Percentiles rank a stretch among this genome's conserved stretches.
Evolutionary conservation across 2,113 vertebrate genomes (phyloP).

Genomic region (Xiphias gladius): DNA sequence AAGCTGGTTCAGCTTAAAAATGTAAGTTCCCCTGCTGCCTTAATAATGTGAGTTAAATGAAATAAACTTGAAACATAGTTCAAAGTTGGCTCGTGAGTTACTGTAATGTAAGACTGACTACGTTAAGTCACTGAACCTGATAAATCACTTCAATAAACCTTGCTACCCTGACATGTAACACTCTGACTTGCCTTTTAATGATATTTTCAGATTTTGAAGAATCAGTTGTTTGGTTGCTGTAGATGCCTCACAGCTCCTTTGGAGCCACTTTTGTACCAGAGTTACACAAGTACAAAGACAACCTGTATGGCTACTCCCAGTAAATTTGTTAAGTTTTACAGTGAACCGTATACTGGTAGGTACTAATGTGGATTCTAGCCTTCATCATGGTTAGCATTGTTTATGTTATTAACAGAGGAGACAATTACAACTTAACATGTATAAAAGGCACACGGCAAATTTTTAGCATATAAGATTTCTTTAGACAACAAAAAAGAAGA

Average conservation of each 20-base stretch:
- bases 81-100: neutral
- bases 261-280: neutral
- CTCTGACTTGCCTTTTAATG: neutral
- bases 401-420: constrained; percentile 1
- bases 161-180: neutral
- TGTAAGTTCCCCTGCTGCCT: neutral
- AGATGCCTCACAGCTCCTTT: constrained; percentile 10
- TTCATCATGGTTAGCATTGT: neutral
- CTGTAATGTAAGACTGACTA: neutral
- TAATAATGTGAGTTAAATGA: neutral
- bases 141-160: neutral
- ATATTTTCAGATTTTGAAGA: neutral
- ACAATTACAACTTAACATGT: neutral
- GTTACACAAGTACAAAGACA: neutral
- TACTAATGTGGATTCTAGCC: neutral
- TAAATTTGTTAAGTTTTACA: neutral
- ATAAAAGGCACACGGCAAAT: neutral
- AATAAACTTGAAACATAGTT: neutral
- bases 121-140: neutral
- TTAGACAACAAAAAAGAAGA: neutral
- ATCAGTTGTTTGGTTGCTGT: neutral
- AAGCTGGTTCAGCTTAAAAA: neutral
- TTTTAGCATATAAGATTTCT: neutral
- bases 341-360: neutral
- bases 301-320: neutral